Evolutionary conservation across 2,113 vertebrate species (phyloP), one percentile per base, ranked within the genome.

Genomic region (Rhineura floridana): DNA sequence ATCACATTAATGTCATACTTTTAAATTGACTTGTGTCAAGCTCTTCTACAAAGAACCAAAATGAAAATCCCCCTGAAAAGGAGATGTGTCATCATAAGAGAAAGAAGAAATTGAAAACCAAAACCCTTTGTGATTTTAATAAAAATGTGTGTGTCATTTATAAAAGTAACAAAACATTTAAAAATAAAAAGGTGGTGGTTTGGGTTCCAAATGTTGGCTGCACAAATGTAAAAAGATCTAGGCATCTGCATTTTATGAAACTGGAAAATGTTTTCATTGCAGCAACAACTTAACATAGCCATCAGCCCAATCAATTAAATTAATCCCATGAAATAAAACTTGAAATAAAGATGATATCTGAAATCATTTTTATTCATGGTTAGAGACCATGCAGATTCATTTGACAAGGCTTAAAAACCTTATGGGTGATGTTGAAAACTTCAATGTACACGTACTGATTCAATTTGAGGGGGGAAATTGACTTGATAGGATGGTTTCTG

Each of bases 281-380:
- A 91, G 89, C 92, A 95, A 90, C 84, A 90, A 94, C 55, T 95
- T 94, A 90, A 90, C 62, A 86, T 89, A 94, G 87, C 84, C 76
- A 92, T 55, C 73, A 94, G 90, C 86, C 94, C 94, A 92, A 95
- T 94, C 95, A 96, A 91, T 94, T 96, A 95, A 94, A 96, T 96
- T 96, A 97, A 95, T 96, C 93, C 94, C 93, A 95, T 89, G 93
- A 95, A 96, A 95, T 94, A 95, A 94, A 95, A 95, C 91, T 91
- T 90, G 92, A 96, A 92, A 95, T 95, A 94, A 92, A 93, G 94
- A 96, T 91, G 90, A 93, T 94, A 96, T 78, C 90, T 94, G 93
- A 96, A 96, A 96, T 96, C 89, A 97, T 96, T 96, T 95, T 96
- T 97, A 97, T 97, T 97, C 95, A 95, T 95, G 95, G 88, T 92